Base-by-base conservation (phyloP, 2,797 vertebrate species). In the Protosalanx chinensis region DNA sequence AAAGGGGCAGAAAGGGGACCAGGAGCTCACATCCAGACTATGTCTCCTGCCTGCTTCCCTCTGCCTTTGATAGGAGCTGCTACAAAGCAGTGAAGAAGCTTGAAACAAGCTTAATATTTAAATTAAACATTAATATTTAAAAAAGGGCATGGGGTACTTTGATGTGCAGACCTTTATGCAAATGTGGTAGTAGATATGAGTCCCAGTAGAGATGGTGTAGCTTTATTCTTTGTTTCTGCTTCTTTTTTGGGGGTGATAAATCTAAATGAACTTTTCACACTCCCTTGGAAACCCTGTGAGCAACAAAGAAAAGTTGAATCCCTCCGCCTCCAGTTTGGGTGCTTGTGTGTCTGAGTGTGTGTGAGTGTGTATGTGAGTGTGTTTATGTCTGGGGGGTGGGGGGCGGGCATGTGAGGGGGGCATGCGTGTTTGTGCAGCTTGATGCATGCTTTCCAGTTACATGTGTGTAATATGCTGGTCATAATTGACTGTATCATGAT, bases 121-220 rank as follows among this genome's bases (percentile, higher is more conserved):
- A 96, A 93, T n/a, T 83, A 85, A 91, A 92, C 93, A 94, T 97
- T 94, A 96, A 96, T 96, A 95, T 95, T 95, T 96, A 90, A 96
- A 93, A 94, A 94, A 95, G 94, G 93, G 93, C 94, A 94, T 92
- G 91, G 90, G 83, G 88, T 89, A 91, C 90, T 92, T 95, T 97
- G 96, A 98, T 96, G 94, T 96, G 84, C 88, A 78, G 95, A 92
- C 93, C 94, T 95, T 94, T 91, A 98, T 98, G 96, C 93, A 96
- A 96, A 98, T 95, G 85, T 91, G 88, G 90, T 78, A 88, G 89
- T 91, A 90, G 92, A 93, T 91, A 91, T 88, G 89, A 93, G 90
- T 93, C 95, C 94, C 94, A 87, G 84, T 81, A 92, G 95, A 92
- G 89, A 89, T 84, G 84, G 79, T 0, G 71, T 84, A 89, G 86